Evolutionary conservation across 2,113 vertebrate species (phyloP).

Genomic region (Chionodraco myersi): DNA sequence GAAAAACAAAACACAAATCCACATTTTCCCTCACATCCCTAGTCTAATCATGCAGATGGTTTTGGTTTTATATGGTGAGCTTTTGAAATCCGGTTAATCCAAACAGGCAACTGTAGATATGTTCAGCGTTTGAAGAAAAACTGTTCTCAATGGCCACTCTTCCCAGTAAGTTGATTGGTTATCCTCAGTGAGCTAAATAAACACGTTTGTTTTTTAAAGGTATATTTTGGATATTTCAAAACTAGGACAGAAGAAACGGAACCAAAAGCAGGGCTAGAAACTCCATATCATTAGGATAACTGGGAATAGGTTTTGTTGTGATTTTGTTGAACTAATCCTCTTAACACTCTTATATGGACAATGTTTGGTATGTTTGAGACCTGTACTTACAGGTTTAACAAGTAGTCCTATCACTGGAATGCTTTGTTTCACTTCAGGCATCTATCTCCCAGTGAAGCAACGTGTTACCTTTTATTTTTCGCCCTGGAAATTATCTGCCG

Average conservation of each 20-base stretch:
- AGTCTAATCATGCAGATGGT: neutral
- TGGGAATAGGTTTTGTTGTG: neutral
- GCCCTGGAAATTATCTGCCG: conserved; percentile 7
- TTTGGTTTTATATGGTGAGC: neutral
- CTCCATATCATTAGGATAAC: neutral
- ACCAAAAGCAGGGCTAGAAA: neutral
- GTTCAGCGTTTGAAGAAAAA: neutral
- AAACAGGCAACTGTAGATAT: conserved; percentile 1
- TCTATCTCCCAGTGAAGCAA: conserved; percentile 23
- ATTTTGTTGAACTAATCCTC: conserved; percentile 3
- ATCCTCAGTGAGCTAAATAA: neutral
- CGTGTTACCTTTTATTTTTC: conserved; percentile 41
- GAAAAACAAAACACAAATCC: neutral
- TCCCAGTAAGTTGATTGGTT: neutral
- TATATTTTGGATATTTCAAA: neutral
- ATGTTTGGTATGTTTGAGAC: conserved; percentile 45
- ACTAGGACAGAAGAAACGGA: neutral
- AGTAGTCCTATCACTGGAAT: conserved; percentile 62
- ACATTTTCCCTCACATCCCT: neutral
- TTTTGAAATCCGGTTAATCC: neutral
- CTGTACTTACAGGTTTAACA: conserved; percentile 54
- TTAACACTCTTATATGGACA: conserved; percentile 3
- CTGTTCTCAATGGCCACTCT: neutral
- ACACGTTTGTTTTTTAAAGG: neutral
- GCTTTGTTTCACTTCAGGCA: conserved; percentile 47